Conservation (phyloP, 1,140 invertebrate species). For the Vanessa atalanta region DNA sequence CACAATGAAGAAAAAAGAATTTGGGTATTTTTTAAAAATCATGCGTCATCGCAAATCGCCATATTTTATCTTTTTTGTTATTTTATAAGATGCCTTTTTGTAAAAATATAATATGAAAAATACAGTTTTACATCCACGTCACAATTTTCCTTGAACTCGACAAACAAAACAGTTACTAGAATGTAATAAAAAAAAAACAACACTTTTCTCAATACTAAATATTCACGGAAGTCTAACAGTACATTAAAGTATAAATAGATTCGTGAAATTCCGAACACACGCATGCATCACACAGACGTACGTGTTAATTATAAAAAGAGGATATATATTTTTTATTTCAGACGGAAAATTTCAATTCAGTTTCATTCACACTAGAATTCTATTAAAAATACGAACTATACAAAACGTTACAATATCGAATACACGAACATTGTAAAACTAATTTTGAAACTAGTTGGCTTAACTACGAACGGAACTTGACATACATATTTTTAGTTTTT, state of each 20-base stretch:
- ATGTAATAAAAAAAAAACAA: not conserved
- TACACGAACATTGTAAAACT: not conserved
- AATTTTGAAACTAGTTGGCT: too few relatives aligned
- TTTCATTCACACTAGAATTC: constrained; percentile 3
- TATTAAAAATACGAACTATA: not conserved
- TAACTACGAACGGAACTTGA: too few relatives aligned
- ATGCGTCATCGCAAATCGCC: too few relatives aligned
- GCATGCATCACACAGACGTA: not conserved
- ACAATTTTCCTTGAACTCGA: too few relatives aligned
- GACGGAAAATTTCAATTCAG: not conserved
- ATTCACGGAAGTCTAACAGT: constrained; percentile 1
- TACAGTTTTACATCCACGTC: too few relatives aligned
- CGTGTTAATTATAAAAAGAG: not conserved
- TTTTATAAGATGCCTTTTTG: too few relatives aligned
- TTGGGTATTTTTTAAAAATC: too few relatives aligned
- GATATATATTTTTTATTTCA: not conserved
- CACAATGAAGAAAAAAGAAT: too few relatives aligned
- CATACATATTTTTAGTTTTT: too few relatives aligned
- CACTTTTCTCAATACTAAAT: not conserved
- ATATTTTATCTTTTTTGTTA: too few relatives aligned
- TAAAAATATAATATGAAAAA: too few relatives aligned
- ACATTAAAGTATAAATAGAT: constrained; percentile 1
- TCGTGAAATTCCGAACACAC: constrained; percentile 5
- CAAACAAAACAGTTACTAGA: not conserved
- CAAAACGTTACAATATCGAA: not conserved